Conservation (phyloP, 2,888 invertebrate species). For the Xylocampa areola region DNA sequence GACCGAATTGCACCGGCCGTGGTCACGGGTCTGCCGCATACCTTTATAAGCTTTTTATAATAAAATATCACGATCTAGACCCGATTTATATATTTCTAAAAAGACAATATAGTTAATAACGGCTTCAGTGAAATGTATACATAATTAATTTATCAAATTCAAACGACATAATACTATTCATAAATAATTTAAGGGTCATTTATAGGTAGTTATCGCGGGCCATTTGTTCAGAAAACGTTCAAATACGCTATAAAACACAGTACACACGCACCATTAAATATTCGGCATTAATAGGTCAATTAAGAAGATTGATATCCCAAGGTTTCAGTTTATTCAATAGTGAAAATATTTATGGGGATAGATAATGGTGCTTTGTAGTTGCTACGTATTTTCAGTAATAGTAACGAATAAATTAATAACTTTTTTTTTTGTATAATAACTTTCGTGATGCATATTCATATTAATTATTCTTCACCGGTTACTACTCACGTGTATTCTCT, state of each 20-base stretch:
- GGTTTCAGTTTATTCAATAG: slow-evolving; percentile 2
- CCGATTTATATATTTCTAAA: neutral
- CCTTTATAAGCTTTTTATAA: too few species aligned
- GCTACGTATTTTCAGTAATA: too few species aligned
- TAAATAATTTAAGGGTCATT: slow-evolving; percentile 13
- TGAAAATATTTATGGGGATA: slow-evolving; percentile 1
- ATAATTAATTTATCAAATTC: too few species aligned
- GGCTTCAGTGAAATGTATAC: slow-evolving; percentile 8
- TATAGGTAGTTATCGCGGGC: slow-evolving; percentile 18
- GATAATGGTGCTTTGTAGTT: neutral
- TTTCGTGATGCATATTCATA: too few species aligned
- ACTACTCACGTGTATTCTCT: too few species aligned
- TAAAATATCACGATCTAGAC: too few species aligned
- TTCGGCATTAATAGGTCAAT: slow-evolving; percentile 42
- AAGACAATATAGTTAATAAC: neutral
- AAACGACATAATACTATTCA: slow-evolving; percentile 7
- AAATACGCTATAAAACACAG: slow-evolving; percentile 19
- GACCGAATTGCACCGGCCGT: too few species aligned
- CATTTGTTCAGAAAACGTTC: slow-evolving; percentile 39
- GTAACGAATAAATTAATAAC: too few species aligned
- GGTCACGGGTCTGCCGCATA: too few species aligned
- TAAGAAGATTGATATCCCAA: slow-evolving; percentile 32
- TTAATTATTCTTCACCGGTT: too few species aligned
- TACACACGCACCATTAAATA: slow-evolving; percentile 21
- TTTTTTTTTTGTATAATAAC: too few species aligned